These are phyloP conservation scores for Nerophis ophidion DNA, from an alignment of 2,113 vertebrate species.

Conservation along the genomic window DNA sequence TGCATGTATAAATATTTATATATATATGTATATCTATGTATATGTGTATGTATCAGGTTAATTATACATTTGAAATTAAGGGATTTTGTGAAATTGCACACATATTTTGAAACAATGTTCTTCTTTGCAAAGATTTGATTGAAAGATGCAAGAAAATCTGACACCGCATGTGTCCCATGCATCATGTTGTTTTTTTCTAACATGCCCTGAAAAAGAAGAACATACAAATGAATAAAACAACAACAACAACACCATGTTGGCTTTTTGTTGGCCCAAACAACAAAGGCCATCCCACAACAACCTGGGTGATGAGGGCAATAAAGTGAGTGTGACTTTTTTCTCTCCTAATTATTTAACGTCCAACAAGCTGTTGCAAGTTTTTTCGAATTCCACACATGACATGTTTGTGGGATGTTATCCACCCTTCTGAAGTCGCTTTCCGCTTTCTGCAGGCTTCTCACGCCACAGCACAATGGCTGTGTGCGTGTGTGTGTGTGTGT, in stretches of 20 bases:
- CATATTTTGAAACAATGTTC: too few relatives aligned
- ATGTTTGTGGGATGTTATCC: constrained; percentile 33
- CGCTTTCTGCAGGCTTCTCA: constrained; percentile 43
- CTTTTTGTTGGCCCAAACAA: background rate
- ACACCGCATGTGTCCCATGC: too few relatives aligned
- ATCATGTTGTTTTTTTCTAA: too few relatives aligned
- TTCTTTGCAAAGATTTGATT: too few relatives aligned
- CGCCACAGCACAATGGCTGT: constrained; percentile 22
- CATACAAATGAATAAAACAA: background rate
- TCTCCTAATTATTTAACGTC: background rate
- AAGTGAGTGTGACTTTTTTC: background rate
- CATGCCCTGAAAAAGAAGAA: too few relatives aligned
- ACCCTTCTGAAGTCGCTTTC: constrained; percentile 26
- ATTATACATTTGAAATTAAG: too few relatives aligned
- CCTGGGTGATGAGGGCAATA: too few relatives aligned
- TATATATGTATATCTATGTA: too few relatives aligned
- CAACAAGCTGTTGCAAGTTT: background rate
- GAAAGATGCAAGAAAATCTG: too few relatives aligned
- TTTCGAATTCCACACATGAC: constrained; percentile 20
- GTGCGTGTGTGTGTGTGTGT: constrained; percentile 8
- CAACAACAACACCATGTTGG: background rate
- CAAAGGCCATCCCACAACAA: background rate
- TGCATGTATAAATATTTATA: too few relatives aligned
- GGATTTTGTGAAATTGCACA: too few relatives aligned
- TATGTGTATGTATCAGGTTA: too few relatives aligned